Evolutionary conservation across 2,113 vertebrate genomes (phyloP), one percentile per base, ranked within the genome.

Genomic region (Malurus alboscapulatus): DNA sequence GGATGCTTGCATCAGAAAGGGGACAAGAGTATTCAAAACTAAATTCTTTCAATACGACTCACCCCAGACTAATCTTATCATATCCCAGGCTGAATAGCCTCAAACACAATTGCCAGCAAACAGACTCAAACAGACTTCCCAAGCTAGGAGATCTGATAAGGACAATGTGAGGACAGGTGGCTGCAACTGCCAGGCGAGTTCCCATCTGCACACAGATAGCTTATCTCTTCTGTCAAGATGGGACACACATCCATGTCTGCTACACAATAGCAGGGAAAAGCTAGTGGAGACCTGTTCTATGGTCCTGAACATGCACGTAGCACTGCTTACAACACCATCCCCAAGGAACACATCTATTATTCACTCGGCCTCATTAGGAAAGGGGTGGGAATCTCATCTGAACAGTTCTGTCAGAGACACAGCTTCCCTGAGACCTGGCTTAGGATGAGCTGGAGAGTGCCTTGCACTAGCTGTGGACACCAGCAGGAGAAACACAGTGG

Each of bases 181-280:
- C 83, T 82, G 3, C 25, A 38, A 54, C 44, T 84, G 85, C 85
- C 81, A 95, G 75, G 77, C 67, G 30, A 93, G 88, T 86, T 91
- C 66, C 87, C 78, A 86, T 84, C 54, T 16, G 32, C 29, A 67
- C 0, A 0, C 2, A 93, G 57, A 79, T 51, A 93, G 48, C 72
- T 95, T 92, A 95, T 96, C 93, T 88, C 84, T 81, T 57, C 77
- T 95, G 88, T 93, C 95, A 95, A 79, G 92, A 93, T 51, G 55
- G 81, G 74, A 95, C 87, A 95, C 1, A 90, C 54, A 79, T 83
- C 66, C 38, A 58, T 1, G 3, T 86, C 83, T 91, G 81, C 91
- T 40, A 66, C 73, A 78, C 48, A 94, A 87, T n/a, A 93, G 77
- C 55, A 79, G 40, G 51, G 71, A 74, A 66, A 77, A 92, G 88